These are phyloP conservation scores for Carassius gibelio DNA, from an alignment of 2,113 vertebrate species.

Conservation along the genomic window DNA sequence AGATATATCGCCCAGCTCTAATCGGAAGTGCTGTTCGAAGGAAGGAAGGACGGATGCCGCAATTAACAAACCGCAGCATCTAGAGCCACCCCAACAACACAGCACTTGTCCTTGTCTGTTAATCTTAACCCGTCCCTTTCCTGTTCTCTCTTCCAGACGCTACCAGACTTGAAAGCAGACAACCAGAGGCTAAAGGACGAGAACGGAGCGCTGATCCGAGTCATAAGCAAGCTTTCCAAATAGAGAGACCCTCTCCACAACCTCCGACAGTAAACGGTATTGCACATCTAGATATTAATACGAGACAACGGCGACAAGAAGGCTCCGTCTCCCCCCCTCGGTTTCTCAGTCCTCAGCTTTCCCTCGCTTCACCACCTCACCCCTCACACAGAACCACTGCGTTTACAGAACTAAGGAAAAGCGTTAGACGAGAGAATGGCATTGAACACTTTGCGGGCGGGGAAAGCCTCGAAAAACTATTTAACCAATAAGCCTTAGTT, in stretches of 20 bases:
- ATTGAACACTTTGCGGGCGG: slow-evolving; percentile 80
- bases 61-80: not conserved
- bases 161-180: slow-evolving; percentile 99
- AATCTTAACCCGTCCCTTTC: slow-evolving; percentile 42
- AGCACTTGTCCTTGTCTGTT: slow-evolving; percentile 17
- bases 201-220: slow-evolving; percentile 95
- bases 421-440: slow-evolving; percentile 47
- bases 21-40: not conserved
- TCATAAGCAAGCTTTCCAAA: slow-evolving; percentile 97
- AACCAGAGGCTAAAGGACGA: slow-evolving; percentile 99
- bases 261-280: slow-evolving; percentile 82
- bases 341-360: slow-evolving; percentile 31
- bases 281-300: slow-evolving; percentile 87
- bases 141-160: slow-evolving; percentile 81
- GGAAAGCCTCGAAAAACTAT: slow-evolving; percentile 86
- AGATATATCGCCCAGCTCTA: no score
- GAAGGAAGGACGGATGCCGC: not conserved
- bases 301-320: slow-evolving; percentile 76
- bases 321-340: slow-evolving; percentile 40
- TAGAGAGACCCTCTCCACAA: slow-evolving; percentile 69
- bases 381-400: slow-evolving; percentile 83
- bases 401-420: slow-evolving; percentile 85
- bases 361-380: slow-evolving; percentile 58
- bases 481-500: slow-evolving; percentile 99
- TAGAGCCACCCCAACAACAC: not conserved